Conservation (phyloP, 2,113 vertebrate genomes). For the Gobius niger region DNA sequence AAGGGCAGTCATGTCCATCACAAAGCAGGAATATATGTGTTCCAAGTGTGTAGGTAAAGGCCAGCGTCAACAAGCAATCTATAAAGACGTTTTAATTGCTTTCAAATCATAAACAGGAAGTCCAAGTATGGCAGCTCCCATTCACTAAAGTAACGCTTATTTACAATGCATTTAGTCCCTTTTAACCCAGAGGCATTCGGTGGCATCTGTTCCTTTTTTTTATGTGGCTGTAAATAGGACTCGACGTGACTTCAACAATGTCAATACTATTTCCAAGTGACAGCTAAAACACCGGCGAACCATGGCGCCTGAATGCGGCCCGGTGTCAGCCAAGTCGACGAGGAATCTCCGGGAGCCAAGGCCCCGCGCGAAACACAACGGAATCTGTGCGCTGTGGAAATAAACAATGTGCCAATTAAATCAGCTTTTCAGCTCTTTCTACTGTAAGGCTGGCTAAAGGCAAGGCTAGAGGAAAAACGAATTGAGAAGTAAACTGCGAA, state of each 20-base stretch:
- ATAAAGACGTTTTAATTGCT: background rate
- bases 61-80: background rate
- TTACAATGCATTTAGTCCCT: background rate
- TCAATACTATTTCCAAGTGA: constrained; percentile 50
- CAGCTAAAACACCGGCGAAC: constrained; percentile 32
- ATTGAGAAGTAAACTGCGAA: too few species aligned
- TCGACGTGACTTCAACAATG: constrained; percentile 7
- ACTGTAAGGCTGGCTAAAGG: too few species aligned
- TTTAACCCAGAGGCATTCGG: background rate
- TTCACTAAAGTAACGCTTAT: background rate
- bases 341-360: background rate
- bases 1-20: constrained; percentile 1
- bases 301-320: background rate
- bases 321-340: background rate
- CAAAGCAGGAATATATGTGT: background rate
- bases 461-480: too few species aligned
- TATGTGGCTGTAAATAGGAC: constrained; percentile 6
- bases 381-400: too few species aligned
- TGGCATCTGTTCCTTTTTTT: constrained; percentile 1
- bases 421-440: too few species aligned
- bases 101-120: background rate
- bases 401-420: too few species aligned
- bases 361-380: background rate
- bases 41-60: background rate
- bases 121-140: background rate